phyloP scores from a whole-genome alignment of 2,797 vertebrate genomes.

The Parauchenoglanis ngamensis region DNA sequence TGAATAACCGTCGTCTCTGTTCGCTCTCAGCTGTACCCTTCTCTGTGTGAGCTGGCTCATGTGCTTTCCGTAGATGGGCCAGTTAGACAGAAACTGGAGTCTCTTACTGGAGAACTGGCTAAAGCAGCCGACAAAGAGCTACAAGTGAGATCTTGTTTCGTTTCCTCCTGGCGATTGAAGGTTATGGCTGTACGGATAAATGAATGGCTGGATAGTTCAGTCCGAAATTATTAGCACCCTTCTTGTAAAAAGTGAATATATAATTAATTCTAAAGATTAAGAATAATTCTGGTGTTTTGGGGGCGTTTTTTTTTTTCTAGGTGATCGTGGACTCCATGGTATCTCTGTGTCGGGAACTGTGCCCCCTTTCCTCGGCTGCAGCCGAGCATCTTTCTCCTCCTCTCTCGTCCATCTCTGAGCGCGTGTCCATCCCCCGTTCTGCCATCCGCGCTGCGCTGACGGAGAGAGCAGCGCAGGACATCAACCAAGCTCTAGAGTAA shows the following conservation, averaged over 20 bases:
- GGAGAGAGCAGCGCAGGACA: constrained; percentile 88
- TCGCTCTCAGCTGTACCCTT: constrained; percentile 82
- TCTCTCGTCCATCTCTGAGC: constrained; percentile 83
- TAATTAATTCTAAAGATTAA: no score
- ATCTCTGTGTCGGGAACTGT: constrained; percentile 86
- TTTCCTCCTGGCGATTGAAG: neutral
- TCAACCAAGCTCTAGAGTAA: constrained; percentile 89
- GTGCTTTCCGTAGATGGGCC: constrained; percentile 88
- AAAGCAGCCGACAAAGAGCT: constrained; percentile 92
- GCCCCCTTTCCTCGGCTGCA: constrained; percentile 81
- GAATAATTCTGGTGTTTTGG: no score
- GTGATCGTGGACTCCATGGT: constrained; percentile 92
- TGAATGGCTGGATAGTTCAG: neutral
- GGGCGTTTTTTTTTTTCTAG: constrained; percentile 58
- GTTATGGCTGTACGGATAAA: neutral
- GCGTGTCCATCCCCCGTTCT: constrained; percentile 84
- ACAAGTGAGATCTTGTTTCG: constrained; percentile 73
- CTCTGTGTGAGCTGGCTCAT: constrained; percentile 88
- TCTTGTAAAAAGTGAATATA: no score
- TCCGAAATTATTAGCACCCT: neutral
- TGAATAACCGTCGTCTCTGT: neutral
- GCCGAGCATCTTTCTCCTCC: constrained; percentile 83
- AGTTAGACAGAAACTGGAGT: constrained; percentile 85
- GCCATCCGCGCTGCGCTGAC: constrained; percentile 84
- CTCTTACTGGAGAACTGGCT: constrained; percentile 85